Conservation (phyloP, 2,888 invertebrate species). For the Thymelicus sylvestris region DNA sequence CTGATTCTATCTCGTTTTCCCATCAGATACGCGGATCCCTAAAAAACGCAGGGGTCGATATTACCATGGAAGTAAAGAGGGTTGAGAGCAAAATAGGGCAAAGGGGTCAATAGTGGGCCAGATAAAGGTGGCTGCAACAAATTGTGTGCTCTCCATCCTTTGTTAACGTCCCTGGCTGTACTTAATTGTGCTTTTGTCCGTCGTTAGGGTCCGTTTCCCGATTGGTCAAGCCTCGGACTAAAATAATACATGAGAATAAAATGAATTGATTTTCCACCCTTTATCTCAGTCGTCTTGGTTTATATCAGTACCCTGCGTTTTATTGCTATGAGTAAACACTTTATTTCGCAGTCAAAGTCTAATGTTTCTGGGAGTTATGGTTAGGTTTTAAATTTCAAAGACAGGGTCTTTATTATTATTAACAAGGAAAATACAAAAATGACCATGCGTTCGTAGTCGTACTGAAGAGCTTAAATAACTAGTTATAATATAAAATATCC, state of each 20-base stretch:
- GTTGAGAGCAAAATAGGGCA: slow-evolving; percentile 77
- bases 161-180: slow-evolving; percentile 79
- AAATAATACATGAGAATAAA: slow-evolving; percentile 53
- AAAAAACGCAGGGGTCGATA: slow-evolving; percentile 42
- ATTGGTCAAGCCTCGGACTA: slow-evolving; percentile 66
- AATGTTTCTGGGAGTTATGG: background rate
- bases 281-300: slow-evolving; percentile 36
- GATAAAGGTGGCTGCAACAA: slow-evolving; percentile 84
- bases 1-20: background rate
- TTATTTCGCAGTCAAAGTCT: background rate
- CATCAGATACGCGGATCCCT: background rate
- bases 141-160: slow-evolving; percentile 76
- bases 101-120: slow-evolving; percentile 81
- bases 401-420: too few species aligned
- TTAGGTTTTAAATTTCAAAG: too few species aligned
- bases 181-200: slow-evolving; percentile 83
- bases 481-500: too few species aligned
- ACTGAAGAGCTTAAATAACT: too few species aligned
- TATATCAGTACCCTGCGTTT: slow-evolving; percentile 33
- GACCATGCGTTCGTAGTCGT: too few species aligned
- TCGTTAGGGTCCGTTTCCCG: slow-evolving; percentile 60
- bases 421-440: too few species aligned
- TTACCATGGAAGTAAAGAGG: slow-evolving; percentile 52
- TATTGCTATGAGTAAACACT: slow-evolving; percentile 19
- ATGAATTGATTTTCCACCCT: slow-evolving; percentile 43